A percentile compares a stretch with the other conserved stretches of the same genome.
Evolutionary conservation across 2,888 invertebrate genomes (phyloP).

Genomic region (Stenoptilia bipunctidactyla): DNA sequence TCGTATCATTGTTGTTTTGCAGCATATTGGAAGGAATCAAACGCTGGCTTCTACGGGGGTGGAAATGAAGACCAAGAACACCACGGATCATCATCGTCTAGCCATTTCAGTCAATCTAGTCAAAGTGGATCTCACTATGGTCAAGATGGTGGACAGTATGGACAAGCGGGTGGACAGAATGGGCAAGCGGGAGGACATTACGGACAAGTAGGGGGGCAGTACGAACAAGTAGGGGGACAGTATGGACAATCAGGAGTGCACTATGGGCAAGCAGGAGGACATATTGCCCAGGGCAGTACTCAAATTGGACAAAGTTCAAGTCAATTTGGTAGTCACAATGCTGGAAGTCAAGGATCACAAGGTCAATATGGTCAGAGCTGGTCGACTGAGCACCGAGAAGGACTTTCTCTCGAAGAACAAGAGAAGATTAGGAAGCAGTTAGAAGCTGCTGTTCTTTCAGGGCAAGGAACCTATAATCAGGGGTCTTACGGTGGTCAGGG

Average conservation of each 20-base stretch:
- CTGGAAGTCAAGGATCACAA: constrained; percentile 18
- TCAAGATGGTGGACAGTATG: constrained; percentile 2
- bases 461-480: constrained; percentile 18
- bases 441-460: constrained; percentile 20
- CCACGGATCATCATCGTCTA: not conserved
- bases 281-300: constrained; percentile 11
- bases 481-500: constrained; percentile 16
- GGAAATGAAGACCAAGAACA: not conserved
- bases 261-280: too few species aligned
- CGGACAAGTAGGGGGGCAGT: constrained; percentile 1
- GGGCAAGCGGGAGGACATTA: constrained; percentile 8
- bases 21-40: constrained; percentile 23
- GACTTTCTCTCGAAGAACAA: constrained; percentile 36
- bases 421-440: constrained; percentile 38
- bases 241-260: constrained; percentile 8
- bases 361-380: constrained; percentile 21
- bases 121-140: constrained; percentile 12
- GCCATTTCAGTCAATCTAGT: constrained; percentile 2
- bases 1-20: constrained; percentile 10
- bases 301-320: not conserved
- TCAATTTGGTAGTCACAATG: not conserved
- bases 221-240: constrained; percentile 7
- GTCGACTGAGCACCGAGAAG: constrained; percentile 23
- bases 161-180: constrained; percentile 6
- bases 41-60: not conserved